phyloP scores from a whole-genome alignment of 64 coral and sea anemone genomes.

The Actinia equina region DNA sequence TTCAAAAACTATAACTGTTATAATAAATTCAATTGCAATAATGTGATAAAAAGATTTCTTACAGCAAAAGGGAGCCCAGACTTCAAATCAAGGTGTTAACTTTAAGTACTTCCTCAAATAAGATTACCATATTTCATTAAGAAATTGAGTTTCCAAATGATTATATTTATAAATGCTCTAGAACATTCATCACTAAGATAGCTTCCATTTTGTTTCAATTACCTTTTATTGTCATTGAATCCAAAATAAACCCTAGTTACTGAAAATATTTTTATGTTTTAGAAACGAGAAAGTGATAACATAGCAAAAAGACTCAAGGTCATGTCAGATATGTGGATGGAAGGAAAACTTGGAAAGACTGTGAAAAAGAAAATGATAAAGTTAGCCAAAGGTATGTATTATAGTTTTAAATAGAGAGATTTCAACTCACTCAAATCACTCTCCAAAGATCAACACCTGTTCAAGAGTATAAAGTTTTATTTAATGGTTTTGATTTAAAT shows the following conservation, averaged over 20 bases:
- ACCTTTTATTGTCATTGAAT: not conserved
- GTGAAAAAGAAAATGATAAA: slow-evolving; percentile 92
- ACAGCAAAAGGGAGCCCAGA: too few species aligned
- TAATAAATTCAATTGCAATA: too few species aligned
- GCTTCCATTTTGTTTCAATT: not conserved
- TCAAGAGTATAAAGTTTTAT: not conserved
- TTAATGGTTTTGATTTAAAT: not conserved
- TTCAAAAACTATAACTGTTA: too few species aligned
- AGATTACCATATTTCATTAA: too few species aligned
- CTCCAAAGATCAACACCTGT: too few species aligned
- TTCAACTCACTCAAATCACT: too few species aligned
- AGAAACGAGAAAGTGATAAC: slow-evolving; percentile 83
- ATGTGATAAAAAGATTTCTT: too few species aligned
- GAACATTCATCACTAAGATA: not conserved
- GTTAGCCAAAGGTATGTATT: slow-evolving; percentile 65
- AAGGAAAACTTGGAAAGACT: slow-evolving; percentile 77
- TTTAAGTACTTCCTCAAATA: too few species aligned
- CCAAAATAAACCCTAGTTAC: not conserved
- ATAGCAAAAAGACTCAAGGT: slow-evolving; percentile 73
- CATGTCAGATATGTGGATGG: slow-evolving; percentile 79
- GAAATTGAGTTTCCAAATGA: not conserved
- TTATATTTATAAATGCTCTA: not conserved
- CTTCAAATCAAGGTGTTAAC: too few species aligned
- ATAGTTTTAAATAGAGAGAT: too few species aligned
- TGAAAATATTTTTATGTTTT: slow-evolving; percentile 13